Conservation (phyloP, 2,113 vertebrate genomes). For the Archilochus colubris region DNA sequence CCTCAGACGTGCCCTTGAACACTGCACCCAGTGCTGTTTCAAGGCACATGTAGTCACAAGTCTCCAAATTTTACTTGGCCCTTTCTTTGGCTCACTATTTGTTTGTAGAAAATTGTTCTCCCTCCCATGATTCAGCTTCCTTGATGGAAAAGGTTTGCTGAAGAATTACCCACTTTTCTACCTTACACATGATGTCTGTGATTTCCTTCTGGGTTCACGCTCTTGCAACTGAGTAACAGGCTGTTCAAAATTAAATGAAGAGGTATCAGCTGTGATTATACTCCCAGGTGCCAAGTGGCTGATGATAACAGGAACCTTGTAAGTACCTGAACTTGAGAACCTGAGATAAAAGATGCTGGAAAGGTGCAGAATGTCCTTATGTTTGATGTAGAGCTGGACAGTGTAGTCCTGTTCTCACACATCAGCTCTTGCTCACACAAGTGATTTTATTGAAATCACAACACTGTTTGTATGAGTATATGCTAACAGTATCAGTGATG, state of each 20-base stretch:
- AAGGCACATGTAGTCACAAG: neutral
- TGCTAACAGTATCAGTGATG: neutral
- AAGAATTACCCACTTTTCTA: neutral
- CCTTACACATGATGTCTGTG: too few relatives aligned
- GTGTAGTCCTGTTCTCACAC: neutral
- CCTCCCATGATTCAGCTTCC: neutral
- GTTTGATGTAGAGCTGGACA: neutral
- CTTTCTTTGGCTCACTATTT: neutral
- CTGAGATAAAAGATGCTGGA: neutral
- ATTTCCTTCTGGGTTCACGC: neutral
- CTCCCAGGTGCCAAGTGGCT: neutral
- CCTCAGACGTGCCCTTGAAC: too few relatives aligned
- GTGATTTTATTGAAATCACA: neutral
- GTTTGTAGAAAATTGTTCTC: neutral
- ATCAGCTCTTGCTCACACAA: neutral
- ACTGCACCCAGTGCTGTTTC: neutral
- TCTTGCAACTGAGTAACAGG: neutral
- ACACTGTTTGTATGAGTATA: neutral
- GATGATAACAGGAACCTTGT: neutral
- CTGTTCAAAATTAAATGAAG: neutral
- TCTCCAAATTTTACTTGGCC: neutral
- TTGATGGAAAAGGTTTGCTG: neutral
- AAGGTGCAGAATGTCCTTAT: rapidly evolving
- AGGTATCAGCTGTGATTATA: neutral
- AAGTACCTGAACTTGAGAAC: neutral